phyloP scores from a whole-genome alignment of 2,888 invertebrate species.

The Minunthozetes semirufus region DNA sequence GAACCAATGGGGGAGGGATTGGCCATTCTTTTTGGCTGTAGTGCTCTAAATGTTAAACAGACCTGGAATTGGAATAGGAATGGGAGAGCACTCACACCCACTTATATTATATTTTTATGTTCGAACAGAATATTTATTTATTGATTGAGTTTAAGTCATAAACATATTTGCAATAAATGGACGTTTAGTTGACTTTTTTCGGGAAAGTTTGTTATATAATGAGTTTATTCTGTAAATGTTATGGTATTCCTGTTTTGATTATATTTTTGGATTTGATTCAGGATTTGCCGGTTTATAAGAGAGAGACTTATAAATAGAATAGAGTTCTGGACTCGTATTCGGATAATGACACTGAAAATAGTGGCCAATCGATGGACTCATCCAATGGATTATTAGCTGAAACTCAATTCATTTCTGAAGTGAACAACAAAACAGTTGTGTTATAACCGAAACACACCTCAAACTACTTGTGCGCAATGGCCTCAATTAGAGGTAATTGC shows the following conservation, averaged over 20 bases:
- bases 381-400: neutral
- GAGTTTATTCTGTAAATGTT: too few relatives aligned
- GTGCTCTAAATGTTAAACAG: too few relatives aligned
- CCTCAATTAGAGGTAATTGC: neutral
- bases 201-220: too few relatives aligned
- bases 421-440: neutral
- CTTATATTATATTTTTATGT: too few relatives aligned
- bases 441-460: neutral
- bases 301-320: neutral
- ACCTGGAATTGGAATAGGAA: too few relatives aligned
- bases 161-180: too few relatives aligned
- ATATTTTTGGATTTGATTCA: neutral
- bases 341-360: slow-evolving; percentile 11
- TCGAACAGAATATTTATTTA: too few relatives aligned
- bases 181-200: too few relatives aligned
- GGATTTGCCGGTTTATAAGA: slow-evolving; percentile 8
- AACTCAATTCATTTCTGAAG: neutral
- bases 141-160: too few relatives aligned
- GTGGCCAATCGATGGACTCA: neutral
- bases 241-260: neutral
- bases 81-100: too few relatives aligned
- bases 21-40: too few relatives aligned
- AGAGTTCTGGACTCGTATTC: neutral
- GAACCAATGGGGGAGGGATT: too few relatives aligned
- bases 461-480: slow-evolving; percentile 4